These are phyloP conservation scores for Agrochola litura DNA, from an alignment of 2,888 invertebrate species.

Conservation along the genomic window DNA sequence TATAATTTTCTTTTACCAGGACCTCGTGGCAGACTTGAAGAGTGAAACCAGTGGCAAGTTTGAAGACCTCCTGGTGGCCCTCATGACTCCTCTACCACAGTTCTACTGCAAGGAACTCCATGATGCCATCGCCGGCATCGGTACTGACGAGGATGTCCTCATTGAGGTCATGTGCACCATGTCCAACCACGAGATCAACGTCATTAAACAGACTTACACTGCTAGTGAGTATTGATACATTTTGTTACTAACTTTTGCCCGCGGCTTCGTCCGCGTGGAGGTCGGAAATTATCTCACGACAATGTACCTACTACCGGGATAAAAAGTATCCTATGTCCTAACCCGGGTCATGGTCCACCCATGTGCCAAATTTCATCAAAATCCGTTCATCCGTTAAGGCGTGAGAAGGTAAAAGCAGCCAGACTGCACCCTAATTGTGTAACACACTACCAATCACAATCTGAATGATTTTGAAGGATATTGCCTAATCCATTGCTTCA, in stretches of 20 bases:
- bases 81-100: constrained; percentile 96
- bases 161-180: constrained; percentile 97
- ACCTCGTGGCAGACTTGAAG: constrained; percentile 95
- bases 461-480: no score
- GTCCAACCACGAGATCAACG: constrained; percentile 95
- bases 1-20: constrained; percentile 80
- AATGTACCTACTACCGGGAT: no score
- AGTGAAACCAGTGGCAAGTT: constrained; percentile 97
- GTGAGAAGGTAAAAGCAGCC: no score
- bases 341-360: no score
- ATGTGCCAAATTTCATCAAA: no score
- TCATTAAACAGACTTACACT: constrained; percentile 94
- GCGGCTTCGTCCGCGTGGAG: no score
- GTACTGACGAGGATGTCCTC: constrained; percentile 96
- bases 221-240: constrained; percentile 91
- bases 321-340: no score
- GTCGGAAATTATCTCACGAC: neutral
- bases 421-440: no score
- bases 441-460: no score
- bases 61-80: constrained; percentile 94
- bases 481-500: no score
- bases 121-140: constrained; percentile 95
- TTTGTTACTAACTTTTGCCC: neutral
- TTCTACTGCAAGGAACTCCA: constrained; percentile 96
- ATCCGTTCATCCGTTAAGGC: no score